phyloP scores from a whole-genome alignment of 1,140 invertebrate species.

The Drosophila seguyi region DNA sequence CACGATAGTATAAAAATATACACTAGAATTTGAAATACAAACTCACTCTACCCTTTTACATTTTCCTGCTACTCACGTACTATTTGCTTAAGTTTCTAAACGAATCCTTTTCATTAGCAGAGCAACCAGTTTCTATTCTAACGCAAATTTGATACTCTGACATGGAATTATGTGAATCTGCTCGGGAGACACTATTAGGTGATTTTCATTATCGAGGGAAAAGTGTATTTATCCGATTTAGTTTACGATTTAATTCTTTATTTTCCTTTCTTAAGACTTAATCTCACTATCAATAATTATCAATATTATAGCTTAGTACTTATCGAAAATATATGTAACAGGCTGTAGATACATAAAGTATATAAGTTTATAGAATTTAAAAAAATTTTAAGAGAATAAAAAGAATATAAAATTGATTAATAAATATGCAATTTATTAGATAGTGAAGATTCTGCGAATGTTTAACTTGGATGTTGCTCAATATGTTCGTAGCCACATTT shows the following conservation, averaged over 20 bases:
- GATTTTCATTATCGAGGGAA: neutral
- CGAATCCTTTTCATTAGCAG: constrained; percentile 82
- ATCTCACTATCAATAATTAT: too few relatives aligned
- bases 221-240: neutral
- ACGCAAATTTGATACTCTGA: constrained; percentile 13
- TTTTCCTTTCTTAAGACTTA: neutral
- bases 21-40: constrained; percentile 68
- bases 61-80: constrained; percentile 77
- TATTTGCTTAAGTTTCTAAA: constrained; percentile 83
- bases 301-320: neutral
- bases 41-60: constrained; percentile 22
- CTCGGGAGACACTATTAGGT: too few relatives aligned
- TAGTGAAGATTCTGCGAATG: too few relatives aligned
- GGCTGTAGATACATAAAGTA: neutral
- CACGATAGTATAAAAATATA: constrained; percentile 20
- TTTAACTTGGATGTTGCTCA: neutral
- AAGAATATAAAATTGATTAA: neutral
- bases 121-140: constrained; percentile 18
- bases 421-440: neutral
- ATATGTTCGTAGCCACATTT: neutral
- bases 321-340: neutral
- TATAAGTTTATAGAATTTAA: neutral
- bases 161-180: neutral
- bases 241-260: neutral
- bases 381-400: neutral